Evolutionary conservation across 2,888 invertebrate species (phyloP).

Genomic region (Periphyllus acericola): DNA sequence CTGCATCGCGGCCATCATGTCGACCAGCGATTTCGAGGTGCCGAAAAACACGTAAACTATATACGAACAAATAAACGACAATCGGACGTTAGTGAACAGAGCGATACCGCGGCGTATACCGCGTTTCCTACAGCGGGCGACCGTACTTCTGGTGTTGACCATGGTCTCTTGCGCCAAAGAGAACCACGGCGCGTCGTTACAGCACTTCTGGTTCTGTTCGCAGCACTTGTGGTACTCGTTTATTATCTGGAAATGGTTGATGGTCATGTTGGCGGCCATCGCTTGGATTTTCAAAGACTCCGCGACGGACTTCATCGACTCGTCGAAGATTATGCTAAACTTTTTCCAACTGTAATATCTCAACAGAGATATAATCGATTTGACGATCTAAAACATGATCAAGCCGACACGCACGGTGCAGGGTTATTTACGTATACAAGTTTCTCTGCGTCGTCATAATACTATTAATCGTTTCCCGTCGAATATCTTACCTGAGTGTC

Average conservation of each 20-base stretch:
- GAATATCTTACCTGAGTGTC: slow-evolving; percentile 80
- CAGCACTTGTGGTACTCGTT: slow-evolving; percentile 82
- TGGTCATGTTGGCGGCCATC: slow-evolving; percentile 80
- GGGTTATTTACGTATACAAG: no score
- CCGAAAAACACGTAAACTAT: slow-evolving; percentile 95
- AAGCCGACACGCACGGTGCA: background rate
- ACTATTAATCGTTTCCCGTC: background rate
- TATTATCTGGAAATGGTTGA: slow-evolving; percentile 80
- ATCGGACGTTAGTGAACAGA: background rate
- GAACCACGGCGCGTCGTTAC: slow-evolving; percentile 83
- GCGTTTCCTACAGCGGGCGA: no score
- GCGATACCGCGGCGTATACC: background rate
- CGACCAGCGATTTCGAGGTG: slow-evolving; percentile 83
- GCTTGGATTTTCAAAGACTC: slow-evolving; percentile 83
- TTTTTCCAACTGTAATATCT: slow-evolving; percentile 93
- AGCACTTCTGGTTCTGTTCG: slow-evolving; percentile 79
- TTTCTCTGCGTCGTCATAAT: no score
- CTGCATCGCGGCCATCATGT: slow-evolving; percentile 93
- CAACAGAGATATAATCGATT: slow-evolving; percentile 91
- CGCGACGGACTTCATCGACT: slow-evolving; percentile 84
- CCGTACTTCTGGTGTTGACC: slow-evolving; percentile 82
- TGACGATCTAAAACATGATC: slow-evolving; percentile 77
- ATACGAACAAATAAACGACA: background rate
- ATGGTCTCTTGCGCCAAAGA: slow-evolving; percentile 85
- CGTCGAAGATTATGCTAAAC: slow-evolving; percentile 88